phyloP scores from a whole-genome alignment of 1,140 invertebrate species.

The Babylonia areolata region DNA sequence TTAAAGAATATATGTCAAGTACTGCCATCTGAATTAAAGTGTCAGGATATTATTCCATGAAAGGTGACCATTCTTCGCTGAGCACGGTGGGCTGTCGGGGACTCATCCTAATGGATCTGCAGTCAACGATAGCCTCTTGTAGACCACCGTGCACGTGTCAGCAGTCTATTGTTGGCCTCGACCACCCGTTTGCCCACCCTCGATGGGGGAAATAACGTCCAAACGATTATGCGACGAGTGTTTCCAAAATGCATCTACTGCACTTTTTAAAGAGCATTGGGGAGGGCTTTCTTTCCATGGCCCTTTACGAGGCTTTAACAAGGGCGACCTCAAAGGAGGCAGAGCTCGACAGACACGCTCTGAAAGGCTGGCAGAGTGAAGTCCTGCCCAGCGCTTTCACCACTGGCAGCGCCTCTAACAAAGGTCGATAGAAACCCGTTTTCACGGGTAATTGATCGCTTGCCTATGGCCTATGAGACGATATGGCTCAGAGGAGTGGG shows the following conservation, averaged over 20 bases:
- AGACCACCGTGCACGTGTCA: not conserved
- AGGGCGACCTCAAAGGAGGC: not conserved
- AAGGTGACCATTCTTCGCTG: not conserved
- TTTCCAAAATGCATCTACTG: not conserved
- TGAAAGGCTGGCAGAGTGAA: not conserved
- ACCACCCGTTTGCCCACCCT: not conserved
- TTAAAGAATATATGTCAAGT: conserved; percentile 1
- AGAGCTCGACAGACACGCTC: not conserved
- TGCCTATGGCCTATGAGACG: not conserved
- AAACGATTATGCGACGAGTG: conserved; percentile 6
- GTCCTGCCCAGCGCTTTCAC: not conserved
- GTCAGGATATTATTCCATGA: not conserved
- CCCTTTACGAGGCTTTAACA: not conserved
- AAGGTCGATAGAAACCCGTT: not conserved
- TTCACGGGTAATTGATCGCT: not conserved
- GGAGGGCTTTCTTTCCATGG: not conserved
- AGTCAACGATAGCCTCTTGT: not conserved
- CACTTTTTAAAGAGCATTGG: not conserved
- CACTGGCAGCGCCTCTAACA: not conserved
- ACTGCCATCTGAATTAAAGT: not conserved
- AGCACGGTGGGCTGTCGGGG: not conserved
- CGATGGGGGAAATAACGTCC: not conserved
- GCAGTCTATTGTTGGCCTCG: not conserved
- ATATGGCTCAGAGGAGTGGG: not conserved
- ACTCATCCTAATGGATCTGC: not conserved